These are phyloP conservation scores for Paramormyrops kingsleyae DNA, from an alignment of 2,113 vertebrate species.

Conservation along the genomic window DNA sequence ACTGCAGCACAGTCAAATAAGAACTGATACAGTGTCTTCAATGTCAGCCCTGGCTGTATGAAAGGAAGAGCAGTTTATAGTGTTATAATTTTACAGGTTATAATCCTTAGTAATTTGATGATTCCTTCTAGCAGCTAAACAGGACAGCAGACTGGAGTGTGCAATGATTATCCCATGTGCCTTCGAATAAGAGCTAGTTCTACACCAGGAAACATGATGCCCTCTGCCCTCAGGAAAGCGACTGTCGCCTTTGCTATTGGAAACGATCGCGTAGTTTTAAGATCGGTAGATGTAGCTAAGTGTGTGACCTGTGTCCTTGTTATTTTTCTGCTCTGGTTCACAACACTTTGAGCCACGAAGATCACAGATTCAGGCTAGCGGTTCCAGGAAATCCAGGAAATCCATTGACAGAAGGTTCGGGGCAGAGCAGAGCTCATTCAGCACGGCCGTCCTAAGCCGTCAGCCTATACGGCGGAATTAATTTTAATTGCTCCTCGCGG, in stretches of 20 bases:
- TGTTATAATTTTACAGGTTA: background rate
- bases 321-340: background rate
- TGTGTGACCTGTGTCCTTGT: background rate
- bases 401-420: background rate
- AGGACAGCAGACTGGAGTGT: background rate
- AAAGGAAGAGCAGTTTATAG: background rate
- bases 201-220: background rate
- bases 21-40: background rate
- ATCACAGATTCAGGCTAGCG: background rate
- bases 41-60: background rate
- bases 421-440: background rate
- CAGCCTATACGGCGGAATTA: background rate
- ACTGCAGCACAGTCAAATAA: background rate
- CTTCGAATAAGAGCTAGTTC: background rate
- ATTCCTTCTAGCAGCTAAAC: background rate
- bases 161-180: background rate
- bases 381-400: background rate
- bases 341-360: background rate
- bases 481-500: background rate
- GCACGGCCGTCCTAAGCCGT: background rate
- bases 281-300: background rate
- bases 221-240: background rate
- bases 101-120: background rate
- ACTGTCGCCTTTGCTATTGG: background rate
- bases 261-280: background rate